Evolutionary conservation across 2,113 vertebrate species (phyloP), one percentile per base, ranked within the genome.

Genomic region (Octodon degus): DNA sequence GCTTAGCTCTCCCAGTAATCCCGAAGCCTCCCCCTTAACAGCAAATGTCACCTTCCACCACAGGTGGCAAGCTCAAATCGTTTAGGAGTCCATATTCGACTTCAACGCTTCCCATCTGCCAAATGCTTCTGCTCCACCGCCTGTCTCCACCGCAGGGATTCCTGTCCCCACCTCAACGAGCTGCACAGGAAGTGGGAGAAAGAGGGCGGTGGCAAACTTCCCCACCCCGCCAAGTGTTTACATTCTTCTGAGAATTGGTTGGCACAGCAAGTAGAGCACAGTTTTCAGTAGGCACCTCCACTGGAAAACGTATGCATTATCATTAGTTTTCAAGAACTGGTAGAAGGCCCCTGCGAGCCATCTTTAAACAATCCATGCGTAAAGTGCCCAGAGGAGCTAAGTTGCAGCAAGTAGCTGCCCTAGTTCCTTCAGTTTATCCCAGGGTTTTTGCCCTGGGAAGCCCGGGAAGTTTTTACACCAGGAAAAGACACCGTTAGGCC

Each of bases 301-400:
- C 95, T 62, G 5, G 82, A 80, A 93, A 97, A 95, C n/a, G 77
- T 85, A 90, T 60, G 68, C 55, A 55, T 86, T 67, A 47, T 89
- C 72, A 77, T 87, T 86, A 85, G 90, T 96, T 96, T 97, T 97
- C 97, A 98, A 97, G 97, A 96, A 96, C 86, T 96, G 88, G 95
- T 95, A 93, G 62, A 91, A 96, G 97, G 92, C 79, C 95, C 90
- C 70, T 76, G 32, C 27, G 43, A 97, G 68, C 80, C 67, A 47
- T 82, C 83, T 84, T 97, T 43, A 62, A 96, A 93, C 70, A 96
- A 74, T 94, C 81, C 94, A 86, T 93, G 81, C 60, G 65, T 77
- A 79, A 30, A 60, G 91, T 4, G 53, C 91, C 91, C 92, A 63
- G 70, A 72, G 25, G 93, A 74, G 93, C 86, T 82, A 77, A 47